Conservation (phyloP, 1,140 invertebrate genomes). For the Dolichoris vasculosae region DNA sequence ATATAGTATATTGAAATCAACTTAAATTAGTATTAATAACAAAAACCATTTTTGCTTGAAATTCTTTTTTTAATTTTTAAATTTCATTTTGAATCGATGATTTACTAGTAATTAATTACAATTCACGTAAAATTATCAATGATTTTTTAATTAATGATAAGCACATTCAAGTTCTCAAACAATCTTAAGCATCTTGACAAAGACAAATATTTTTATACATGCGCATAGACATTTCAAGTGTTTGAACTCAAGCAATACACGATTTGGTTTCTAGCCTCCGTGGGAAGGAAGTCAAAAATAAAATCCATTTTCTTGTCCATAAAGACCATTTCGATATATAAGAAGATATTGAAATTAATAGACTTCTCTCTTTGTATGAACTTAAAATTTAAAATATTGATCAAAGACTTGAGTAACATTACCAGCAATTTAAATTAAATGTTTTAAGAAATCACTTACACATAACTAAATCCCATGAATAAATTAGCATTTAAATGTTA, state of each 20-base stretch:
- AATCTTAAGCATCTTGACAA: slow-evolving; percentile 56
- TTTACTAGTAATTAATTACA: neutral
- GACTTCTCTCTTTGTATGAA: slow-evolving; percentile 23
- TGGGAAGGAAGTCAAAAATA: slow-evolving; percentile 66
- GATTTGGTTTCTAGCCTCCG: slow-evolving; percentile 52
- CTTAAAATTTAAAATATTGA: slow-evolving; percentile 19
- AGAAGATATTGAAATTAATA: slow-evolving; percentile 47
- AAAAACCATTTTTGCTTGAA: no score
- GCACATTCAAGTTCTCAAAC: slow-evolving; percentile 43
- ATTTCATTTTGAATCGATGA: neutral
- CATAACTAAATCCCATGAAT: neutral
- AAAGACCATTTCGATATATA: slow-evolving; percentile 24
- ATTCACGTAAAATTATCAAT: neutral
- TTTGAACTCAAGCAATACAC: slow-evolving; percentile 33
- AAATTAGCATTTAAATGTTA: neutral
- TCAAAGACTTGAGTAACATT: slow-evolving; percentile 31
- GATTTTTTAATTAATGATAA: slow-evolving; percentile 37
- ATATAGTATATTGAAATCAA: no score
- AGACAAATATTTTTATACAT: slow-evolving; percentile 69
- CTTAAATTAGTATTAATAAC: no score
- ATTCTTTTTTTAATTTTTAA: neutral
- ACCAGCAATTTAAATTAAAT: neutral
- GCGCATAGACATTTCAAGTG: slow-evolving; percentile 66
- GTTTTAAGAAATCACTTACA: neutral
- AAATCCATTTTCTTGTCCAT: slow-evolving; percentile 31